Percentiles rank a stretch among this genome's conserved stretches.
These are phyloP conservation scores for Spisula subtruncata DNA, from an alignment of 2,888 invertebrate genomes.

Conservation along the genomic window DNA sequence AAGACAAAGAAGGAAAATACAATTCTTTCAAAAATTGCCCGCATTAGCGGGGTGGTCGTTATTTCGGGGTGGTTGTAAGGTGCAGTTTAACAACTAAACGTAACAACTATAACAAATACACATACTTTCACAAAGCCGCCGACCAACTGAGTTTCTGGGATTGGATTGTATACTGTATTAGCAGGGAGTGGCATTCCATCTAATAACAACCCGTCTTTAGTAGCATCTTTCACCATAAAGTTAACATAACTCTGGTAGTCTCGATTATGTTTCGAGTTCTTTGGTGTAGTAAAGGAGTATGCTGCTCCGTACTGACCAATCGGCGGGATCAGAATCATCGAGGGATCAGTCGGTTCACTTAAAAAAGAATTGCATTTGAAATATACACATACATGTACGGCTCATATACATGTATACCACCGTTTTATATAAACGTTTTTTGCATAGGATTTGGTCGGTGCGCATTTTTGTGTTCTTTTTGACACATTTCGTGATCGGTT, in stretches of 20 bases:
- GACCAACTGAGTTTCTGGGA: constrained; percentile 62
- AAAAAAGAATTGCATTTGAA: constrained; percentile 16
- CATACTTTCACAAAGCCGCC: constrained; percentile 67
- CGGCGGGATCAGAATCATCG: constrained; percentile 79
- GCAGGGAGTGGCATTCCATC: constrained; percentile 63
- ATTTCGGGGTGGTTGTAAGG: no score
- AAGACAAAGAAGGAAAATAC: no score
- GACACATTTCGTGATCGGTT: no score
- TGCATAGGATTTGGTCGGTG: no score
- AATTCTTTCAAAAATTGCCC: no score
- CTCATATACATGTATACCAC: no score
- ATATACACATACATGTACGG: no score
- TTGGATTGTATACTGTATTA: constrained; percentile 56
- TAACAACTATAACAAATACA: background rate
- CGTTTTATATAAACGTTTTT: no score
- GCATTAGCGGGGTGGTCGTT: no score
- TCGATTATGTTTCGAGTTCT: constrained; percentile 58
- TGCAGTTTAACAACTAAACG: no score
- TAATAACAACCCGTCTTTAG: constrained; percentile 65
- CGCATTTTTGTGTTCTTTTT: no score
- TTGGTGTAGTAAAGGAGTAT: constrained; percentile 77
- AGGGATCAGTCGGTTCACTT: constrained; percentile 76
- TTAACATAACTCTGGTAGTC: constrained; percentile 70
- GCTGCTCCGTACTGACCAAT: constrained; percentile 75
- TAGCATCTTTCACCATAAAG: constrained; percentile 67